A percentile compares a stretch with the other conserved stretches of the same genome.
These are phyloP conservation scores for Leptocoma aspasia DNA, from an alignment of 2,113 vertebrate species.

Conservation along the genomic window DNA sequence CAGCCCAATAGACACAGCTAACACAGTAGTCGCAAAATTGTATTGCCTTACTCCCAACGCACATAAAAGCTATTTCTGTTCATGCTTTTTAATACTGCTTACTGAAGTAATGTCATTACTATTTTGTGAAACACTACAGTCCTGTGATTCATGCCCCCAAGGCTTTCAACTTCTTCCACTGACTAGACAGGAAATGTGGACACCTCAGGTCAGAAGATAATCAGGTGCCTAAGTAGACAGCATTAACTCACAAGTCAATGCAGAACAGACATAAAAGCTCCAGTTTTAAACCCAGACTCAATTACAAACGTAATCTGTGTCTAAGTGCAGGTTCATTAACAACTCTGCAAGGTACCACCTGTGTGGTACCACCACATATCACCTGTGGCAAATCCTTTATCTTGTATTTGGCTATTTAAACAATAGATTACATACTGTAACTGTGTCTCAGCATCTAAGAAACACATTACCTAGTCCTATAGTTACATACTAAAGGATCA, in stretches of 20 bases:
- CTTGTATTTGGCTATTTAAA: not conserved
- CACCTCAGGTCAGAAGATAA: not conserved
- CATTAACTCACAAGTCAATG: not conserved
- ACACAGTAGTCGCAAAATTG: not conserved
- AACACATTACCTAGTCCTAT: not conserved
- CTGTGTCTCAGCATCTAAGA: not conserved
- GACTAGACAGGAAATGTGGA: not conserved
- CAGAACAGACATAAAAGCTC: not conserved
- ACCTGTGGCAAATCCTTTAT: not conserved
- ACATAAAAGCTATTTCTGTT: not conserved
- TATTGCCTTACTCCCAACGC: not conserved
- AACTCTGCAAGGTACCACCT: not conserved
- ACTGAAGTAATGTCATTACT: conserved; percentile 6
- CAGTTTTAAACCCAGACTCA: not conserved
- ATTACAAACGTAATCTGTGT: not conserved
- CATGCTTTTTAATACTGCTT: not conserved
- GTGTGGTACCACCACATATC: too few species aligned
- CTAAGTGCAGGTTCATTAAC: not conserved
- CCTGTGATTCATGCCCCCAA: not conserved
- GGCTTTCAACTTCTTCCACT: not conserved
- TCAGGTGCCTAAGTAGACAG: not conserved
- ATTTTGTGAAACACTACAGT: not conserved
- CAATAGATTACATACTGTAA: not conserved
- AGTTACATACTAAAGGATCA: not conserved
- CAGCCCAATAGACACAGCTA: not conserved